Evolutionary conservation across 2,797 vertebrate genomes (phyloP).

Genomic region (Gallirallus australis): DNA sequence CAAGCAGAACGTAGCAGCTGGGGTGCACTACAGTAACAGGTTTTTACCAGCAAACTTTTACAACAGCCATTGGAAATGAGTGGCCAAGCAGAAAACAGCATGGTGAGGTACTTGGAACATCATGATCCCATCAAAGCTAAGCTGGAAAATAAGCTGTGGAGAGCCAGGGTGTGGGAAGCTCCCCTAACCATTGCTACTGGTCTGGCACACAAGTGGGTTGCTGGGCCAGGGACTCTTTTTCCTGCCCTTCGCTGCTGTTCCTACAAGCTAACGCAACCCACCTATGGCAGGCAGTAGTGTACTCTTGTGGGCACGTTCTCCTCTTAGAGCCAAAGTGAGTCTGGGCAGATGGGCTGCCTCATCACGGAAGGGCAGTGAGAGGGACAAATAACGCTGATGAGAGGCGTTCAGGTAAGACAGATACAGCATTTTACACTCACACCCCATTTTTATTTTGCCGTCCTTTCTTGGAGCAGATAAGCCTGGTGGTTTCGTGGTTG

Average conservation of each 20-base stretch:
- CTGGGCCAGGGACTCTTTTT: neutral
- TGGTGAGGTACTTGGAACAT: neutral
- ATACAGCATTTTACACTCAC: constrained; percentile 2
- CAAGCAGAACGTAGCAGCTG: constrained; percentile 16
- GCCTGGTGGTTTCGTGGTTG: neutral
- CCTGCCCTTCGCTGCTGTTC: neutral
- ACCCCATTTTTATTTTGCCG: constrained; percentile 27
- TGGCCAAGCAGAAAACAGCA: constrained; percentile 51
- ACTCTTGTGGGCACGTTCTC: neutral
- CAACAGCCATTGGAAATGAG: constrained; percentile 12
- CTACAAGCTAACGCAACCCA: neutral
- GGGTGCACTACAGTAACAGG: neutral
- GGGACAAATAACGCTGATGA: neutral
- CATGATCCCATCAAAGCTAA: constrained; percentile 4
- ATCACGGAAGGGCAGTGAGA: neutral
- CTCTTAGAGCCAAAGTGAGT: neutral
- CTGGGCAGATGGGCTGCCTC: neutral
- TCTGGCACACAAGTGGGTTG: neutral
- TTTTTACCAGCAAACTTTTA: constrained; percentile 9
- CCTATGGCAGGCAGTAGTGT: neutral
- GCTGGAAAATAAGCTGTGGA: neutral
- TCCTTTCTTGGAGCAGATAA: constrained; percentile 23
- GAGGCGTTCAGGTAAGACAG: constrained; percentile 2
- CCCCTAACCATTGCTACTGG: neutral
- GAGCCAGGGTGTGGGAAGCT: neutral